Base-by-base conservation (phyloP, 2,113 vertebrate genomes). In the Labeo catla region DNA sequence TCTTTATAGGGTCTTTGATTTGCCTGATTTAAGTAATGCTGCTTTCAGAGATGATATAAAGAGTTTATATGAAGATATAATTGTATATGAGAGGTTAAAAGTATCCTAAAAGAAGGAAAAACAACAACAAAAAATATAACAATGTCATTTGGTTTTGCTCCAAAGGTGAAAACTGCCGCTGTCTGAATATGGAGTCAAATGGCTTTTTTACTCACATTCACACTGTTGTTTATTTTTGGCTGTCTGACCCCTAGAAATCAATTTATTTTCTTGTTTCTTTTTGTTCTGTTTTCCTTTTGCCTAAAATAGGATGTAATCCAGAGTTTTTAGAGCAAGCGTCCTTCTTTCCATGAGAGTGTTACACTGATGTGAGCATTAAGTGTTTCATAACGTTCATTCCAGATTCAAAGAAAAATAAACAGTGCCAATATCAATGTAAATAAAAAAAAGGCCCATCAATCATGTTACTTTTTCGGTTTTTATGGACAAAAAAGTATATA, bases 401-500 rank as follows among this genome's bases (percentile, higher is more conserved):
- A 89, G 84, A 91, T 93, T 94, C 91, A 90, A 90, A 88, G 74
- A 92, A 86, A 89, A 89, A 90, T 76, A 76, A 94, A 92, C 88
- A 93, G 95, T 95, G 95, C 95, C 94, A 95, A 95, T 92, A 91
- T 93, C 90, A 91, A 91, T 93, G 93, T 94, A 94, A 93, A 94
- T 94, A 95, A 94, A 92, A 92, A 39, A 89, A 87, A 89, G 92
- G 90, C 90, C 91, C 89, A 90, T 87, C 57, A 81, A 88, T 91
- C 81, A 89, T 66, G 49, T 90, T 90, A 76, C 66, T 86, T 90
- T 87, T 85, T 91, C 85, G 66, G 82, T 90, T 94, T 95, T 92
- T 92, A 91, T 92, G 92, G 90, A 89, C 91, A 82, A 89, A 89
- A 88, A 92, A 91, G 87, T 50, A 84, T 81, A 47, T 47, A 86